phyloP scores from a whole-genome alignment of 2,888 invertebrate genomes.

The Digitonthophagus gazella region DNA sequence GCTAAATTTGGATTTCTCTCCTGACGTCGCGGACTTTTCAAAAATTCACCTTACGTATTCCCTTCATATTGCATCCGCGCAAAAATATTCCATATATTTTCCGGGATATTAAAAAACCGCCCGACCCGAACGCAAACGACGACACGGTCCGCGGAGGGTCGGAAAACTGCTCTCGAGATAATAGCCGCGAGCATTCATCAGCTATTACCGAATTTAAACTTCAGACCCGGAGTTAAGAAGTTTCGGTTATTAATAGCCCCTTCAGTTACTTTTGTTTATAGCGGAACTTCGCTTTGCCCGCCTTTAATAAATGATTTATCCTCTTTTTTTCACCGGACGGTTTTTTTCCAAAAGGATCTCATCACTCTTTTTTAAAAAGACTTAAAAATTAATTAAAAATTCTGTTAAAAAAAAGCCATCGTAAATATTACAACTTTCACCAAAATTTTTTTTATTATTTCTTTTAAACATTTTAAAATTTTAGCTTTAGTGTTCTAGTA shows the following conservation, averaged over 20 bases:
- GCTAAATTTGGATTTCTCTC: not conserved
- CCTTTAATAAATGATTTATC: not conserved
- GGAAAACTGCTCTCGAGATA: slow-evolving; percentile 5
- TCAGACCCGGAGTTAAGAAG: not conserved
- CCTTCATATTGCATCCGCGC: not conserved
- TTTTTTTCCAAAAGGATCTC: not conserved
- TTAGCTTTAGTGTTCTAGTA: too few species aligned
- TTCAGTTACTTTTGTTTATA: not conserved
- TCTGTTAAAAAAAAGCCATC: not conserved
- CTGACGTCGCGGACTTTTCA: too few species aligned
- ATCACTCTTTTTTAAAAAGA: not conserved
- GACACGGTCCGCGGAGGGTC: not conserved
- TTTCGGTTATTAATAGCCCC: not conserved
- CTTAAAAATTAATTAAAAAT: not conserved
- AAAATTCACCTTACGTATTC: not conserved
- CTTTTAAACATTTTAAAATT: too few species aligned
- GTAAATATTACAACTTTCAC: not conserved
- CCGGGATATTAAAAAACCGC: slow-evolving; percentile 24
- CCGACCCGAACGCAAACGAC: too few species aligned
- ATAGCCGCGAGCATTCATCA: slow-evolving; percentile 1
- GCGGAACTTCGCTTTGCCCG: not conserved
- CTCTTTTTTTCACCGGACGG: not conserved
- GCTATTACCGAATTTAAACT: not conserved
- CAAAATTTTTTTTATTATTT: too few species aligned
- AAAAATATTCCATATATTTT: slow-evolving; percentile 19